Evolutionary conservation across 2,797 vertebrate genomes (phyloP).

Genomic region (Lutjanus campechanus): DNA sequence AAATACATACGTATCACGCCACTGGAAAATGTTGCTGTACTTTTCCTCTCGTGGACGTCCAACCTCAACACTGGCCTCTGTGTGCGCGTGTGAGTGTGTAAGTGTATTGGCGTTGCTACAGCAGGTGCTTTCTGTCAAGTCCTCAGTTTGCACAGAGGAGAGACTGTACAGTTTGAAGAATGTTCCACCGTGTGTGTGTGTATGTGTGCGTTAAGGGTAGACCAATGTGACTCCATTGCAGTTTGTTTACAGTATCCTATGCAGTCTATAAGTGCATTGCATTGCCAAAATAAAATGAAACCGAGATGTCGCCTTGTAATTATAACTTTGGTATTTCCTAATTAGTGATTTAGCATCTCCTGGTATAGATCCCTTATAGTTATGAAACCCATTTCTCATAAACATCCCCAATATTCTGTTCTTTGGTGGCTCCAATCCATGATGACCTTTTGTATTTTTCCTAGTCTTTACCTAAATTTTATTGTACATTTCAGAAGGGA

Average conservation of each 20-base stretch:
- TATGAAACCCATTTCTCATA: neutral
- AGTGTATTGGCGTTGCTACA: conserved; percentile 40
- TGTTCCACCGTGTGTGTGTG: conserved; percentile 32
- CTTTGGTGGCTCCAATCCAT: neutral
- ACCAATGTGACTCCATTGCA: neutral
- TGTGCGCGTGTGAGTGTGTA: conserved; percentile 27
- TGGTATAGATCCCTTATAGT: neutral
- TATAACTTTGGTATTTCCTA: neutral
- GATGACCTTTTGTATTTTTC: neutral
- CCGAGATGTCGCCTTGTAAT: neutral
- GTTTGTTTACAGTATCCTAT: conserved; percentile 16
- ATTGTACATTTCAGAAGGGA: neutral
- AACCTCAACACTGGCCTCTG: conserved; percentile 41
- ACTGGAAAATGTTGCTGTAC: conserved; percentile 69
- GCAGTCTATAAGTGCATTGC: neutral
- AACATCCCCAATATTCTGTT: too few species aligned
- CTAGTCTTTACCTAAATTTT: neutral
- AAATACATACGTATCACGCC: conserved; percentile 24
- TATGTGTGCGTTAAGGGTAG: neutral
- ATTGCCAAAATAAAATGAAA: neutral
- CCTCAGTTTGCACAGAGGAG: conserved; percentile 58
- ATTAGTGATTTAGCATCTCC: neutral
- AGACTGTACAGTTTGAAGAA: conserved; percentile 48
- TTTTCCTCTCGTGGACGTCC: conserved; percentile 55
- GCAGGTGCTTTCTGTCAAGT: conserved; percentile 77